A percentile compares a stretch with the other conserved stretches of the same genome.
phyloP scores from a whole-genome alignment of 2,113 vertebrate species.

The Hippocampus zosterae region DNA sequence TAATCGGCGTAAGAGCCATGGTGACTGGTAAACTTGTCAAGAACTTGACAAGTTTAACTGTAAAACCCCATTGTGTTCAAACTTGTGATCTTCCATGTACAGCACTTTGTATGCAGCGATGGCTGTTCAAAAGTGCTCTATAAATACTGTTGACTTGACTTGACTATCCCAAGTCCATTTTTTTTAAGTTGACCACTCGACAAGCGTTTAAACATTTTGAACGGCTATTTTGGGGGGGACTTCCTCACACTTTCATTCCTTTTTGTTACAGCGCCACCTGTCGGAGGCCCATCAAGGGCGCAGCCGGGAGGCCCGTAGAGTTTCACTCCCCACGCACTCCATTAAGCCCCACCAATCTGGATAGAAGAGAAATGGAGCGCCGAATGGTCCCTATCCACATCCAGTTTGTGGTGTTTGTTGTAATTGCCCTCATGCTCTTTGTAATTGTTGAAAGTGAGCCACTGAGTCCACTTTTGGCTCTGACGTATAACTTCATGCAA shows the following conservation, averaged over 20 bases:
- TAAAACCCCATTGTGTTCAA: too few species aligned
- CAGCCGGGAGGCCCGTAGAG: slow-evolving; percentile 71
- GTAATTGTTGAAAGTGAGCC: slow-evolving; percentile 25
- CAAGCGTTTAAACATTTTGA: too few species aligned
- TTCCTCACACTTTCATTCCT: not conserved
- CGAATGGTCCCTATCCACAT: slow-evolving; percentile 61
- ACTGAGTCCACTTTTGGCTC: slow-evolving; percentile 1
- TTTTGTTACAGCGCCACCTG: slow-evolving; percentile 56
- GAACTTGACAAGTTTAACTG: too few species aligned
- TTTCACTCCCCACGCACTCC: slow-evolving; percentile 60
- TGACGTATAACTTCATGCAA: not conserved
- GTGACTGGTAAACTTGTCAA: too few species aligned
- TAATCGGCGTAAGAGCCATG: too few species aligned
- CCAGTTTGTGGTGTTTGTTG: slow-evolving; percentile 66
- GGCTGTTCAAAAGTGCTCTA: too few species aligned
- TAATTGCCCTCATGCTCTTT: slow-evolving; percentile 68
- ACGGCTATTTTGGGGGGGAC: not conserved
- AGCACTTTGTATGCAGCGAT: too few species aligned
- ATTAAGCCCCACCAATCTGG: slow-evolving; percentile 48
- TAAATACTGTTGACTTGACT: too few species aligned
- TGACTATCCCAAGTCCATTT: too few species aligned
- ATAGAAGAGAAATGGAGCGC: slow-evolving; percentile 40
- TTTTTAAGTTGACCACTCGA: too few species aligned
- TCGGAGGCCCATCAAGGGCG: slow-evolving; percentile 67
- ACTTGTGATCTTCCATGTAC: too few species aligned